phyloP scores from a whole-genome alignment of 2,797 vertebrate species.

The Onychomys arenicola region DNA sequence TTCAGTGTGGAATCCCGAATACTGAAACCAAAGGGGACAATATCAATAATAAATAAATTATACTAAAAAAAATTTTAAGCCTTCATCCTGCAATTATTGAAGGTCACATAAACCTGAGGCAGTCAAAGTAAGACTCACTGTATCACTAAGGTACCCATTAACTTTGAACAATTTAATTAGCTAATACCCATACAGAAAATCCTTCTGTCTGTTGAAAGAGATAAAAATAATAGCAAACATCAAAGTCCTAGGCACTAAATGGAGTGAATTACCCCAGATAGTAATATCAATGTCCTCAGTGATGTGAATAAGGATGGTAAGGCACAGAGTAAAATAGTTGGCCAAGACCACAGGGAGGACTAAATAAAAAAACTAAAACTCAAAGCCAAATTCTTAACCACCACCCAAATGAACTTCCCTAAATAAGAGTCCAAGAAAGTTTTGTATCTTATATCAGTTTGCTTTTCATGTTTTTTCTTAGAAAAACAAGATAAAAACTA shows the following conservation, averaged over 20 bases:
- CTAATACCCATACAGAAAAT: neutral
- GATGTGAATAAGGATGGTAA: neutral
- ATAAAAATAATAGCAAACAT: neutral
- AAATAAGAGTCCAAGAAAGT: neutral
- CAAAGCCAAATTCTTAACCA: neutral
- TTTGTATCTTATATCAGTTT: neutral
- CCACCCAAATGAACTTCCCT: neutral
- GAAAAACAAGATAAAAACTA: neutral
- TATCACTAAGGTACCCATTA: neutral
- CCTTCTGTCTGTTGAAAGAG: neutral
- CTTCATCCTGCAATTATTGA: neutral
- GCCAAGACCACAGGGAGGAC: neutral
- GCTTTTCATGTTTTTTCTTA: neutral
- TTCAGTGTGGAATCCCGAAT: conserved; percentile 94
- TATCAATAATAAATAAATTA: neutral
- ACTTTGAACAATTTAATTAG: neutral
- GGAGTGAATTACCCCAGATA: neutral
- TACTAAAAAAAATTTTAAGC: neutral
- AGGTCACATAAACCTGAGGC: neutral
- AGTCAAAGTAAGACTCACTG: neutral
- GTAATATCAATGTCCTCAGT: too few species aligned
- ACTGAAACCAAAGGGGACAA: conserved; percentile 89
- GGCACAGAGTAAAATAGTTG: neutral
- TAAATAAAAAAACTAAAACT: neutral
- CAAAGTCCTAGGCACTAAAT: neutral